phyloP scores from a whole-genome alignment of 1,140 invertebrate species.

The Drosophila mauritiana region DNA sequence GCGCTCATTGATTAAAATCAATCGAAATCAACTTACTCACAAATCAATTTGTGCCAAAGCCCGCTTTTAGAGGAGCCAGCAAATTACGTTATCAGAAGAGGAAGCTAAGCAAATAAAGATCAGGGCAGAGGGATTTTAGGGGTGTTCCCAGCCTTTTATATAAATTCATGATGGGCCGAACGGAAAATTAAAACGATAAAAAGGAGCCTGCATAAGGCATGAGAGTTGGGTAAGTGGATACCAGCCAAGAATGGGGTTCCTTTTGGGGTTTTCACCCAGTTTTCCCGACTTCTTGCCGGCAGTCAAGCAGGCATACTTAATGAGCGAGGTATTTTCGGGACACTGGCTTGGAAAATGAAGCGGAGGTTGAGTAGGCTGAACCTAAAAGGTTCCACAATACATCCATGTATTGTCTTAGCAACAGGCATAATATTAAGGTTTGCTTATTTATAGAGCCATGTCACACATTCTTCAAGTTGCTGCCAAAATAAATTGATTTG shows the following conservation, averaged over 20 bases:
- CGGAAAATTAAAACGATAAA: conserved; percentile 59
- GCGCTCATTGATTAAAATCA: conserved; percentile 63
- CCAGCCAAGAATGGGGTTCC: conserved; percentile 1
- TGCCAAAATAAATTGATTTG: neutral
- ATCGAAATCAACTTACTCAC: conserved; percentile 71
- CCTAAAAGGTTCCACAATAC: conserved; percentile 20
- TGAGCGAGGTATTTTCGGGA: conserved; percentile 31
- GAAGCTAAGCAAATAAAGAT: conserved; percentile 26
- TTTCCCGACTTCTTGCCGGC: neutral
- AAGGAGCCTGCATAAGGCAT: conserved; percentile 29
- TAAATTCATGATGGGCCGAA: conserved; percentile 27
- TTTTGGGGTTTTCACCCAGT: neutral
- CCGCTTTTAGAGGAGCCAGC: conserved; percentile 12
- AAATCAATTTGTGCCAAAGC: conserved; percentile 64
- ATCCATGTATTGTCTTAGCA: conserved; percentile 52
- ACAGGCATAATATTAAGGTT: conserved; percentile 50
- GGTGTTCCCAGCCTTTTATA: conserved; percentile 30
- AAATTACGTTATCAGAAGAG: conserved; percentile 38
- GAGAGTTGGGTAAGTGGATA: neutral
- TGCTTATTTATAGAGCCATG: conserved; percentile 51
- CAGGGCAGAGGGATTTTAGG: conserved; percentile 5
- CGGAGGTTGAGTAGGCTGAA: neutral
- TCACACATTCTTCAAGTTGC: conserved; percentile 1
- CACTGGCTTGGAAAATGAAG: conserved; percentile 1
- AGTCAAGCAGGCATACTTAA: conserved; percentile 57